These are phyloP conservation scores for Eulithis prunata DNA, from an alignment of 2,888 invertebrate genomes.

Conservation along the genomic window DNA sequence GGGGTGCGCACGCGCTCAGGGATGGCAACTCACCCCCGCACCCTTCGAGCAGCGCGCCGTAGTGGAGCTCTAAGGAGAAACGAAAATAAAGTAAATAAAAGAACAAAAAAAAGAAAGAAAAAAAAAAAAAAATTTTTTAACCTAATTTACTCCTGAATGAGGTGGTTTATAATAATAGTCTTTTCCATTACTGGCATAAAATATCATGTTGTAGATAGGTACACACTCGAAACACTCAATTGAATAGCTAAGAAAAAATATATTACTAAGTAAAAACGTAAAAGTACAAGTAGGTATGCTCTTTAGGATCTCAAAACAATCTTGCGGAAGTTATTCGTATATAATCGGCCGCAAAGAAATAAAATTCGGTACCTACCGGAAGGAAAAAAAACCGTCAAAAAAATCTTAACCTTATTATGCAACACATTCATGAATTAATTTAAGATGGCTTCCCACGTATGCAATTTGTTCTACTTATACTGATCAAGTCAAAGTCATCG, in stretches of 20 bases:
- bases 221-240: too few relatives aligned
- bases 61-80: constrained; percentile 81
- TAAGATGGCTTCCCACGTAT: constrained; percentile 30
- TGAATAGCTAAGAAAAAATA: too few relatives aligned
- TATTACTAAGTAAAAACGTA: too few relatives aligned
- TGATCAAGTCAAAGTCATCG: constrained; percentile 31
- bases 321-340: background rate
- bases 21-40: constrained; percentile 83
- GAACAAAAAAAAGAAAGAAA: constrained; percentile 35
- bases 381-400: too few relatives aligned
- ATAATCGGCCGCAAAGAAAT: background rate
- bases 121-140: too few relatives aligned
- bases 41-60: constrained; percentile 81
- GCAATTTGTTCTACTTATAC: constrained; percentile 17
- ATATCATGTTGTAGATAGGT: too few relatives aligned
- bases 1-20: constrained; percentile 77
- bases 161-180: too few relatives aligned
- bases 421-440: background rate
- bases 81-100: constrained; percentile 49
- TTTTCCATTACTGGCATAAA: too few relatives aligned
- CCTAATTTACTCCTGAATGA: too few relatives aligned
- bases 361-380: too few relatives aligned
- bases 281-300: too few relatives aligned
- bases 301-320: background rate
- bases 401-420: too few relatives aligned